phyloP scores from a whole-genome alignment of 2,113 vertebrate genomes.

The Rhadina sibilatrix region DNA sequence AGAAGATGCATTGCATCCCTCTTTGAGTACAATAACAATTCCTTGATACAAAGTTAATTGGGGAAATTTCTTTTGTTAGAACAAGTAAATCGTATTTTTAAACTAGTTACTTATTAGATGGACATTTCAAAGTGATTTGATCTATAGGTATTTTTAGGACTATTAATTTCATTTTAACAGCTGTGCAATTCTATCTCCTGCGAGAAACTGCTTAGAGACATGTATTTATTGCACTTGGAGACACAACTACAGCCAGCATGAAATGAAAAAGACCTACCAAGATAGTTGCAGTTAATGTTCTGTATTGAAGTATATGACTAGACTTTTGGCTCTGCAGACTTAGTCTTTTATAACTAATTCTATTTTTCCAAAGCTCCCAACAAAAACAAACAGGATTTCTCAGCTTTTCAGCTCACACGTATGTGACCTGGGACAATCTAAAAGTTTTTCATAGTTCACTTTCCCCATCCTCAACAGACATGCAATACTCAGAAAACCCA shows the following conservation, averaged over 20 bases:
- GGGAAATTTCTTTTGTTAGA: neutral
- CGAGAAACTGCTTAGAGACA: neutral
- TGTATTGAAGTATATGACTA: neutral
- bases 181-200: neutral
- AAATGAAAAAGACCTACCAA: neutral
- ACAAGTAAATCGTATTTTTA: neutral
- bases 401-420: neutral
- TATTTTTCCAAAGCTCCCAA: neutral
- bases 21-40: neutral
- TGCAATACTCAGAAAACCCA: neutral
- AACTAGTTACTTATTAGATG: slow-evolving; percentile 1
- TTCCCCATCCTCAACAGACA: neutral
- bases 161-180: slow-evolving; percentile 19
- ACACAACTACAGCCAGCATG: neutral
- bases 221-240: neutral
- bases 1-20: neutral
- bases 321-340: neutral
- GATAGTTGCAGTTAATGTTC: neutral
- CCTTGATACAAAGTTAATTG: neutral
- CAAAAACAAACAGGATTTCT: neutral
- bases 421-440: neutral
- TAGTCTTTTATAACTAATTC: neutral
- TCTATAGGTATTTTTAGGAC: neutral
- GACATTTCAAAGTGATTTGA: neutral
- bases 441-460: neutral